phyloP scores from a whole-genome alignment of 1,140 invertebrate genomes.

The Myzus persicae region DNA sequence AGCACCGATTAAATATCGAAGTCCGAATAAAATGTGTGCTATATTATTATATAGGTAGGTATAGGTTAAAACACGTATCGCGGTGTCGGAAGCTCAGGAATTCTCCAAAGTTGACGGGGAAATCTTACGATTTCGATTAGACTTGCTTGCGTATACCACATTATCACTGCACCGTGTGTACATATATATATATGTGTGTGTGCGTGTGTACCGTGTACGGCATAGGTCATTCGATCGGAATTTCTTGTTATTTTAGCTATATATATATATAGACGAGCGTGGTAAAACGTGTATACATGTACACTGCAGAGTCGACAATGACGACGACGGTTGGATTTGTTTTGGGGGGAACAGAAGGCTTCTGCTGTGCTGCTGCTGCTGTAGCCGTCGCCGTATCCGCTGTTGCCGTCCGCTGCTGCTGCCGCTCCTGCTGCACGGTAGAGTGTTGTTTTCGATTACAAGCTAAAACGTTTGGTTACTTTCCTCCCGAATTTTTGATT shows the following conservation, averaged over 20 bases:
- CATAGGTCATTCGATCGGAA: neutral
- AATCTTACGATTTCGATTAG: constrained; percentile 38
- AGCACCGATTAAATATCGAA: neutral
- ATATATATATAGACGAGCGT: neutral
- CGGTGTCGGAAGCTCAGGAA: constrained; percentile 7
- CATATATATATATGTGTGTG: no score
- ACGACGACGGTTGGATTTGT: neutral
- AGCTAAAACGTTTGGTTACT: constrained; percentile 34
- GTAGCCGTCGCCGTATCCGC: neutral
- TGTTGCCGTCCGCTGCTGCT: neutral
- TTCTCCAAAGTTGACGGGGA: neutral
- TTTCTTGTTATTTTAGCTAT: neutral
- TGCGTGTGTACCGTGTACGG: neutral
- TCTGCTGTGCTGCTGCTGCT: neutral
- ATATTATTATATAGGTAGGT: neutral
- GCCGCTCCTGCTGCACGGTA: neutral
- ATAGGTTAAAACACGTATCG: neutral
- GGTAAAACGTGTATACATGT: neutral
- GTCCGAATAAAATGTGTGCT: neutral
- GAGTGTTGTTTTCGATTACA: constrained; percentile 38
- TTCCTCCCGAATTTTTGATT: constrained; percentile 28
- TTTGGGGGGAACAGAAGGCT: neutral
- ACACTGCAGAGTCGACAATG: neutral
- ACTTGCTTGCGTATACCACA: neutral
- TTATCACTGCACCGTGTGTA: neutral